Conservation (phyloP, 64 coral and sea anemone species). For the Porites lutea region DNA sequence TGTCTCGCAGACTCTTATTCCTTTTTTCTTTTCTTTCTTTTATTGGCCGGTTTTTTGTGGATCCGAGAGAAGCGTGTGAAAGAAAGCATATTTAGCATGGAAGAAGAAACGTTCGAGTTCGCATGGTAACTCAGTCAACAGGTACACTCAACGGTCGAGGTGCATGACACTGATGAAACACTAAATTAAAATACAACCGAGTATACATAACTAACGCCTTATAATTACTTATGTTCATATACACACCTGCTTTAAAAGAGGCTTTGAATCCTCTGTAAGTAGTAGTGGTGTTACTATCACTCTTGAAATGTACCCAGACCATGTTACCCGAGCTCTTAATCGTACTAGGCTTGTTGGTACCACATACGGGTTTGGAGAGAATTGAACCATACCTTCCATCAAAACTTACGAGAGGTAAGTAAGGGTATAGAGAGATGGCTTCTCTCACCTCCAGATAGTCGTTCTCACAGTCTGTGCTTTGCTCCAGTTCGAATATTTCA, state of each 20-base stretch:
- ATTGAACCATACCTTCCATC: background rate
- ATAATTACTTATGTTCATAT: no score
- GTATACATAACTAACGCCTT: no score
- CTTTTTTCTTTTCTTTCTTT: no score
- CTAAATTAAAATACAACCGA: no score
- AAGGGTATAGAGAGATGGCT: background rate
- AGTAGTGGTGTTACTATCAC: background rate
- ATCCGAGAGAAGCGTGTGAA: no score
- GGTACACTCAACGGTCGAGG: no score
- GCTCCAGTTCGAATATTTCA: conserved; percentile 4
- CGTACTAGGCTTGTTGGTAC: background rate
- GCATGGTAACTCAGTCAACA: no score
- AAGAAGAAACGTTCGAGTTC: no score
- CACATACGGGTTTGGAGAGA: background rate
- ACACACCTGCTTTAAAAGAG: conserved; percentile 6
- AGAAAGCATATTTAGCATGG: no score
- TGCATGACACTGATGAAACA: no score
- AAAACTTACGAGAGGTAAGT: background rate
- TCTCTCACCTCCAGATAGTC: background rate
- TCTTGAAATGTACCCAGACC: conserved; percentile 10
- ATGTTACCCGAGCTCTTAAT: conserved; percentile 14
- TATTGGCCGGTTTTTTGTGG: no score
- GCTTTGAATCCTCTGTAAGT: conserved; percentile 25
- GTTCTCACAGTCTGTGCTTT: conserved; percentile 6
- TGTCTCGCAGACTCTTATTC: no score